Base-by-base conservation (phyloP, 1,140 invertebrate genomes). In the Thaumatotibia leucotreta region DNA sequence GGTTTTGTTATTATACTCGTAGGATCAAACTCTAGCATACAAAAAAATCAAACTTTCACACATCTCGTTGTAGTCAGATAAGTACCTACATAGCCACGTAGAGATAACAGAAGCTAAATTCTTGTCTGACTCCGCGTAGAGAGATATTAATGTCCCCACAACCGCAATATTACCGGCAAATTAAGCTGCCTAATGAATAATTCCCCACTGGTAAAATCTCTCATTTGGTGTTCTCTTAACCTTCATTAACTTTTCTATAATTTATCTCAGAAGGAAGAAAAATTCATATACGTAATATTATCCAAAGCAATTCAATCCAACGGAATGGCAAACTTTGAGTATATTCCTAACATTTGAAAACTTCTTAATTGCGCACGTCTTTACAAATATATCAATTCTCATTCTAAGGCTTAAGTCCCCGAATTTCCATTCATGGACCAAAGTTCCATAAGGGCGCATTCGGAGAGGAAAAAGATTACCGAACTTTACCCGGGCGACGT, bases 311-410 rank as follows among this genome's bases (percentile, higher is more conserved):
- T 45, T 45, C 4, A 58, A 9, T 0, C 4, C 29, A 10, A 14
- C 24, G 27, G 24, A 29, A 45, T n/a, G 39, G 39, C n/a, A 45
- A 45, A 20, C 39, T 45, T n/a, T 20, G 39, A 20, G n/a, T 45
- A 45, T 45, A 14, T 45, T 45, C 39, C 6, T 45, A 39, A 39
- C n/a, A 39, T 39, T 45, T 20, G 39, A 27, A 58, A 24, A 58
- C 10, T 29, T 58, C n/a, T 27, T 2, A 58, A 58, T 58, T 58
- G 52, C 4, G 39, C 52, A 29, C n/a, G 24, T 58, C n/a, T 58
- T 29, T 58, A n/a, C 52, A 27, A 58, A 58, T 58, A 58, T 27
- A 58, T 58, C 23, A 58, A 29, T 58, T 58, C n/a, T 24, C 23
- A 58, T 27, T n/a, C 52, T 29, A 58, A 27, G 29, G n/a, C 11